Percentiles rank a stretch among this genome's conserved stretches.
Conservation (phyloP, 2,797 vertebrate species). For the Cheirogaleus major region DNA sequence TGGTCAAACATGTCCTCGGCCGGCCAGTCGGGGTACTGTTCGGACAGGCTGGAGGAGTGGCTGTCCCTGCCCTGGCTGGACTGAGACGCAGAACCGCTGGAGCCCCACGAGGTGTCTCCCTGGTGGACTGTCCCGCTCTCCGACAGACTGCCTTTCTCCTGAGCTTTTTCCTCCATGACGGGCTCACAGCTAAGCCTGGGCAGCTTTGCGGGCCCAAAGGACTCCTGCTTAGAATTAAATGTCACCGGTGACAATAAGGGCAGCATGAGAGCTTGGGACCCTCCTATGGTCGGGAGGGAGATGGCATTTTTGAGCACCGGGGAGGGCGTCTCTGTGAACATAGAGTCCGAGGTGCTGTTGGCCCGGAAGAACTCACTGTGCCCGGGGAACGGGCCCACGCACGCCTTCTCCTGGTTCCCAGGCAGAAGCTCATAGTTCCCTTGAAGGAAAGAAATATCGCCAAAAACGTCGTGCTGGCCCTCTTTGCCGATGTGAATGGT, state of each 20-base stretch:
- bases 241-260: constrained; percentile 92
- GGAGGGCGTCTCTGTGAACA: constrained; percentile 95
- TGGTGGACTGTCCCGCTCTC: constrained; percentile 88
- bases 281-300: constrained; percentile 97
- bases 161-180: constrained; percentile 90
- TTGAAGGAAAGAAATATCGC: constrained; percentile 98
- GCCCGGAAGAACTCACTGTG: constrained; percentile 94
- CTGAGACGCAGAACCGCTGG: constrained; percentile 85
- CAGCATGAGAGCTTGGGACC: constrained; percentile 95
- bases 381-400: constrained; percentile 87
- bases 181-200: constrained; percentile 89
- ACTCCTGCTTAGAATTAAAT: constrained; percentile 91
- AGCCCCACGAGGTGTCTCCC: constrained; percentile 86
- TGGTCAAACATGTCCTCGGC: constrained; percentile 93
- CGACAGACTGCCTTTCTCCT: constrained; percentile 88
- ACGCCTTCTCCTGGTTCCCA: constrained; percentile 89
- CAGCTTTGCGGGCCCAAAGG: constrained; percentile 86
- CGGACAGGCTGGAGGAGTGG: constrained; percentile 91
- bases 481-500: constrained; percentile 98
- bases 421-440: constrained; percentile 97
- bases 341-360: constrained; percentile 95
- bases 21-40: constrained; percentile 92
- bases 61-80: constrained; percentile 89
- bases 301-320: constrained; percentile 99
- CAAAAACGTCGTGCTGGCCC: constrained; percentile 95